Conservation (phyloP, 2,113 vertebrate genomes). For the Lynx canadensis region DNA sequence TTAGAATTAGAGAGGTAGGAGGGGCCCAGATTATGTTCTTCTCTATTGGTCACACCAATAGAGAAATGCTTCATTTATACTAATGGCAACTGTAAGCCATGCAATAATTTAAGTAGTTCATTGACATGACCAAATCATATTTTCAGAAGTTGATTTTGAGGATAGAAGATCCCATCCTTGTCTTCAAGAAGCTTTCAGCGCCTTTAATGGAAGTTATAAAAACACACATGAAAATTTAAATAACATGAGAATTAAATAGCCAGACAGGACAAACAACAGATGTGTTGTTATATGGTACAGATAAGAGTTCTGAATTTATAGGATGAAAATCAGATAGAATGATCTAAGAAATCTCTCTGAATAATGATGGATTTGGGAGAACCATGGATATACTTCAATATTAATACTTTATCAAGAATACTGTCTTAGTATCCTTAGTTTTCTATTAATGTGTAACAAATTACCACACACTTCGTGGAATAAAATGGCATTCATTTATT, state of each 20-base stretch:
- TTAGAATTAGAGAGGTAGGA: not conserved
- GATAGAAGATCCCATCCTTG: not conserved
- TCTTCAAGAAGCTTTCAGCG: not conserved
- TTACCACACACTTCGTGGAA: not conserved
- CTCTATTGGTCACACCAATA: not conserved
- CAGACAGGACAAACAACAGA: not conserved
- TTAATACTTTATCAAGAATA: not conserved
- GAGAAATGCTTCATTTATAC: not conserved
- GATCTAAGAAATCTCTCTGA: not conserved
- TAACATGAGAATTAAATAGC: not conserved
- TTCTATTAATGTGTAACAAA: not conserved
- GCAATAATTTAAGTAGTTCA: not conserved
- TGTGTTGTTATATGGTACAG: not conserved
- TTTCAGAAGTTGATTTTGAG: conserved; percentile 1
- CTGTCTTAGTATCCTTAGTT: not conserved
- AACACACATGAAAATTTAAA: not conserved
- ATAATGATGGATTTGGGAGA: not conserved
- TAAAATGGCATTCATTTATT: not conserved
- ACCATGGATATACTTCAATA: not conserved
- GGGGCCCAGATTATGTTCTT: not conserved
- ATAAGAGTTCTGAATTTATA: not conserved
- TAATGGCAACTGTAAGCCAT: not conserved
- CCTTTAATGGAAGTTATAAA: not conserved
- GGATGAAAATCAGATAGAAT: not conserved
- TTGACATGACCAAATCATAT: not conserved